Evolutionary conservation across 2,888 invertebrate genomes (phyloP), one percentile per base, ranked within the genome.

Genomic region (Antheraea yamamai): DNA sequence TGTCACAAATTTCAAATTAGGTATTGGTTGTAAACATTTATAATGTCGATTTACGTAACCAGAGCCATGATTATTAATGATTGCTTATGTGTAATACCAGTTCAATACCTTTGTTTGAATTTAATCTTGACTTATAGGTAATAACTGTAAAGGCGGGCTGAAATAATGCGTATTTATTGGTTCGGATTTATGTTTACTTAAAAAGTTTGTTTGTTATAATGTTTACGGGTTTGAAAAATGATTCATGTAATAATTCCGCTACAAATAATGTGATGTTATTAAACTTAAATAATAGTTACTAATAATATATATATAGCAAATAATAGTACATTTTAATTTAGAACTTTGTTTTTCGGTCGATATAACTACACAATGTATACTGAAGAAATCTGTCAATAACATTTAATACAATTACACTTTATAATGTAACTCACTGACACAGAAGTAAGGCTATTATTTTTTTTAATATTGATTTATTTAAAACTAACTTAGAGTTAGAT

Each of bases 91-190:
- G 30, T 16, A 66, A 66, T 66, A 66, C 30, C 26, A 66, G 10
- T 30, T 66, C 64, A 70, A 7, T 47, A 58, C 71, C 61, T 72
- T 75, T 75, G 72, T 47, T 75, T 72, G 72, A 75, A 61, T 72
- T 72, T 61, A 55, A 71, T 71, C 68, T 23, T 74, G 58, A 74
- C 26, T 74, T 71, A 58, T 55, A 26, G 55, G 47, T 30, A 6
- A 39, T 26, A 55, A 39, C 39, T 18, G 51, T 47, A 70, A 47
- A 51, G 20, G 39, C 18, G 26, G 47, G 26, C 58, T 26, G 72
- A 61, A 61, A 72, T 72, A 75, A 61, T 26, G 4, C 18, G 23
- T 75, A 39, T n/a, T 18, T 51, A 58, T 72, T 58, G 74, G 30
- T 72, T 70, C 23, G 10, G 39, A 23, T 26, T 74, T 23, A 39